A percentile compares a stretch with the other conserved stretches of the same genome.
phyloP scores from a whole-genome alignment of 2,888 invertebrate genomes.

The Endotricha flammealis region DNA sequence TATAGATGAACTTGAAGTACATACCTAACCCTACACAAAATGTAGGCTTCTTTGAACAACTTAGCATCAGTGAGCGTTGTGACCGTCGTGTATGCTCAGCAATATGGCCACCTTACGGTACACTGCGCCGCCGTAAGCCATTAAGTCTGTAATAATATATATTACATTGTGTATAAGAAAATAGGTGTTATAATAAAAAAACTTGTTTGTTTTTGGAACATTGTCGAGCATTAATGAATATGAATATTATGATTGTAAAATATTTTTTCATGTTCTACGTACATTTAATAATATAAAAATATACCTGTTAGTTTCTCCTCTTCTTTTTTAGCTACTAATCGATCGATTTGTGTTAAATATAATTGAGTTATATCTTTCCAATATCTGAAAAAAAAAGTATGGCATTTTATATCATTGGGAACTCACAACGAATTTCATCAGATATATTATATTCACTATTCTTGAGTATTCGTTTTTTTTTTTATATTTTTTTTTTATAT shows the following conservation, averaged over 20 bases:
- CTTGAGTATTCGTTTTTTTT: too few species aligned
- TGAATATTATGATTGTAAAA: too few species aligned
- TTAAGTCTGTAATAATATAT: constrained; percentile 20
- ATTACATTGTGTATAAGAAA: background rate
- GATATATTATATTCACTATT: too few species aligned
- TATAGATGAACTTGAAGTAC: background rate
- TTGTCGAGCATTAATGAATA: too few species aligned
- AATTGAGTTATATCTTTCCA: constrained; percentile 77
- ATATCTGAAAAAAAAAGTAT: constrained; percentile 51
- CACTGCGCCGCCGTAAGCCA: constrained; percentile 41
- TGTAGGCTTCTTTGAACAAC: constrained; percentile 76
- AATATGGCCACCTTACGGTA: constrained; percentile 53
- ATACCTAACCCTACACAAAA: constrained; percentile 36
- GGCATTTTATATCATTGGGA: too few species aligned
- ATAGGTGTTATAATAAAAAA: too few species aligned
- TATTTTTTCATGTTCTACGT: too few species aligned
- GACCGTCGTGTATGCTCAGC: constrained; percentile 77
- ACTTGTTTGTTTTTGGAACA: too few species aligned
- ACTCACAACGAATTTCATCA: too few species aligned
- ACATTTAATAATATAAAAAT: constrained; percentile 14
- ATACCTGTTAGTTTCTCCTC: constrained; percentile 53
- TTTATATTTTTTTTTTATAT: too few species aligned
- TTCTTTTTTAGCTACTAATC: constrained; percentile 54
- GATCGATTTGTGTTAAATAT: constrained; percentile 77
- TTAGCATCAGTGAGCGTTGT: constrained; percentile 53